Conservation (phyloP, 2,113 vertebrate genomes). For the Muscicapa adusta region DNA sequence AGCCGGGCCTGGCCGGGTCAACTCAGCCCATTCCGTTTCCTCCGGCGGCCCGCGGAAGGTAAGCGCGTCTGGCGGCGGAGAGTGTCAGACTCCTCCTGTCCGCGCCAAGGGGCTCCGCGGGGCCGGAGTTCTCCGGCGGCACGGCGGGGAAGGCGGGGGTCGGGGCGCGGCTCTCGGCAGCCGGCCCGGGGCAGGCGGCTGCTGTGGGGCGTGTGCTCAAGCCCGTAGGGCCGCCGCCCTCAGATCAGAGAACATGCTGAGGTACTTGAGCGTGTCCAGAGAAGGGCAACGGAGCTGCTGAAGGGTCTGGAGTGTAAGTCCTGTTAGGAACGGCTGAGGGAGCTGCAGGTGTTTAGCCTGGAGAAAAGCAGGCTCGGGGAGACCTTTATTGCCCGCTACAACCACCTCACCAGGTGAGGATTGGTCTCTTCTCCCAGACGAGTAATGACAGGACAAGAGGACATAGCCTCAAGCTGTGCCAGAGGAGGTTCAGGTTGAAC, state of each 20-base stretch:
- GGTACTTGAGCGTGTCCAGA: background rate
- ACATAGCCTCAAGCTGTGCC: background rate
- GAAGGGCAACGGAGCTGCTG: background rate
- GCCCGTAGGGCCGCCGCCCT: rapidly evolving
- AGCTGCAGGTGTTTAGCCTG: background rate
- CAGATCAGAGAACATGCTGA: rapidly evolving
- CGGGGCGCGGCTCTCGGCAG: background rate
- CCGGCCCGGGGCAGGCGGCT: background rate
- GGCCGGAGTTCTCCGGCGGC: background rate
- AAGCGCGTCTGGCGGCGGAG: background rate
- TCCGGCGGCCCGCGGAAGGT: background rate
- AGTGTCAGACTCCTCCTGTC: background rate
- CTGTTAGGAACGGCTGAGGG: background rate
- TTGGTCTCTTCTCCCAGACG: background rate
- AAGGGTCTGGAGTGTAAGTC: background rate
- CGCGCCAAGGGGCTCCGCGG: background rate
- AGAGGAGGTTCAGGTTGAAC: background rate
- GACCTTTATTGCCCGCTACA: no score
- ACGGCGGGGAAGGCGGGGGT: background rate
- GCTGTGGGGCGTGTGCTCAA: rapidly evolving
- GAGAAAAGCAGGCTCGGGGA: background rate
- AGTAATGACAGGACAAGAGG: background rate
- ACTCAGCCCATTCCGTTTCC: background rate
- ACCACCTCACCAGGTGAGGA: background rate
- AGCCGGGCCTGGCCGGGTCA: background rate